Evolutionary conservation across 37 sponge, comb jelly and placozoan species (phyloP).

Genomic region (Eunapius fragilis): DNA sequence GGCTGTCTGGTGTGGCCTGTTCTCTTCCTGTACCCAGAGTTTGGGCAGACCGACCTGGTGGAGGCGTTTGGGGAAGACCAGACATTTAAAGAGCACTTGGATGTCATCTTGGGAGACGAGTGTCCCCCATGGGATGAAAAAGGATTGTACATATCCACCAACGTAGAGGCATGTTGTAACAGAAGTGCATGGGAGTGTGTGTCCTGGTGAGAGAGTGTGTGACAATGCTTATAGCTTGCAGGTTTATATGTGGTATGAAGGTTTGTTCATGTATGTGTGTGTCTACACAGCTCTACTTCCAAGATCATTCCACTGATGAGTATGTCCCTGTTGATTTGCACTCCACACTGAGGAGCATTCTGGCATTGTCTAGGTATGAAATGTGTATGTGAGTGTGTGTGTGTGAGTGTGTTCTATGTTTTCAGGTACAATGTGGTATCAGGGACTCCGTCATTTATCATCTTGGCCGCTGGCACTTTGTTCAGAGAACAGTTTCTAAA

Average conservation of each 20-base stretch:
- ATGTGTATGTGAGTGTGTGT: not conserved
- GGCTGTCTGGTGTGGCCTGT: constrained; percentile 87
- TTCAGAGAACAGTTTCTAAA: constrained; percentile 15
- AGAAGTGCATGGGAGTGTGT: not conserved
- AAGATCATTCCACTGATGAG: constrained; percentile 2
- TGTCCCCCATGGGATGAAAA: constrained; percentile 64
- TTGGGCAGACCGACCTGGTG: constrained; percentile 80
- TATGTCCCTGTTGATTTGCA: constrained; percentile 13
- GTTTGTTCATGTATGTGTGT: not conserved
- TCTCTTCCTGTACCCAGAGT: constrained; percentile 87
- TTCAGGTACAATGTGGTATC: not conserved
- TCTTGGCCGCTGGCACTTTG: constrained; percentile 3
- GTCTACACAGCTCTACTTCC: constrained; percentile 36
- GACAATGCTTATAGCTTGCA: too few relatives aligned
- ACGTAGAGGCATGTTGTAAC: constrained; percentile 37
- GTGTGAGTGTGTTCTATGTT: not conserved
- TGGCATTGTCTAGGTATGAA: constrained; percentile 13
- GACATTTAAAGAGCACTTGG: constrained; percentile 56
- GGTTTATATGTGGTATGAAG: too few relatives aligned
- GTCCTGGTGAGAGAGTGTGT: too few relatives aligned
- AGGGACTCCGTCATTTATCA: constrained; percentile 7
- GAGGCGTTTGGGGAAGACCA: constrained; percentile 65
- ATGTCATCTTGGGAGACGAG: constrained; percentile 50
- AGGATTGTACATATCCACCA: constrained; percentile 30
- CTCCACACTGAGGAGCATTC: constrained; percentile 17